Conservation (phyloP, 2,797 vertebrate species). For the Sebastes taczanowskii region DNA sequence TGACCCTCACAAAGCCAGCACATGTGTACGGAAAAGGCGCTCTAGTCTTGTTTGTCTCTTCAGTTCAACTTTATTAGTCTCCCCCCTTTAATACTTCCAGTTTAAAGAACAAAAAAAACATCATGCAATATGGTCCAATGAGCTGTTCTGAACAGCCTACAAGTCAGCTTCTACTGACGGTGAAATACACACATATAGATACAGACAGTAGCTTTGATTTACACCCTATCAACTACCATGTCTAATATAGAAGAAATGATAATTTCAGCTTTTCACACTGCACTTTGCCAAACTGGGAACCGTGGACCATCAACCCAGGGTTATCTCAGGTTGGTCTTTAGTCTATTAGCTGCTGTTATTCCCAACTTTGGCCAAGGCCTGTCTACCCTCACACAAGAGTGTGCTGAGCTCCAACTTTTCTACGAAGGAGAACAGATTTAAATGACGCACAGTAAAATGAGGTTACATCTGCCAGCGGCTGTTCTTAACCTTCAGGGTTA, state of each 20-base stretch:
- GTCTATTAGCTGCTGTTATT: too few relatives aligned
- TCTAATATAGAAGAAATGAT: too few relatives aligned
- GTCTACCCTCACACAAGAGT: background rate
- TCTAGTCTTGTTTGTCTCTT: too few relatives aligned
- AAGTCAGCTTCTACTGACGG: too few relatives aligned
- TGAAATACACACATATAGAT: too few relatives aligned
- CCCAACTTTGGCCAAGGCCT: background rate
- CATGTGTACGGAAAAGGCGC: too few relatives aligned
- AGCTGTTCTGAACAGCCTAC: too few relatives aligned
- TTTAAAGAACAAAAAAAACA: too few relatives aligned
- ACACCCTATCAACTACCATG: background rate
- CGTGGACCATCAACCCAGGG: background rate
- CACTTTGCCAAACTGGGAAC: background rate
- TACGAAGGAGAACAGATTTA: background rate
- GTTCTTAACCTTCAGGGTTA: constrained; percentile 17
- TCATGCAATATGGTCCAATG: too few relatives aligned
- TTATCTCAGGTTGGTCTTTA: background rate
- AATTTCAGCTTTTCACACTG: background rate
- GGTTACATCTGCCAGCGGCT: constrained; percentile 14
- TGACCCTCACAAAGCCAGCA: too few relatives aligned
- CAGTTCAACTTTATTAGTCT: too few relatives aligned
- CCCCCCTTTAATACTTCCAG: too few relatives aligned
- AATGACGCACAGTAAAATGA: constrained; percentile 17
- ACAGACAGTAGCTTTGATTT: background rate
- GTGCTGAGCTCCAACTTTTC: background rate